These are phyloP conservation scores for Phycodurus eques DNA, from an alignment of 2,113 vertebrate genomes.

Conservation along the genomic window DNA sequence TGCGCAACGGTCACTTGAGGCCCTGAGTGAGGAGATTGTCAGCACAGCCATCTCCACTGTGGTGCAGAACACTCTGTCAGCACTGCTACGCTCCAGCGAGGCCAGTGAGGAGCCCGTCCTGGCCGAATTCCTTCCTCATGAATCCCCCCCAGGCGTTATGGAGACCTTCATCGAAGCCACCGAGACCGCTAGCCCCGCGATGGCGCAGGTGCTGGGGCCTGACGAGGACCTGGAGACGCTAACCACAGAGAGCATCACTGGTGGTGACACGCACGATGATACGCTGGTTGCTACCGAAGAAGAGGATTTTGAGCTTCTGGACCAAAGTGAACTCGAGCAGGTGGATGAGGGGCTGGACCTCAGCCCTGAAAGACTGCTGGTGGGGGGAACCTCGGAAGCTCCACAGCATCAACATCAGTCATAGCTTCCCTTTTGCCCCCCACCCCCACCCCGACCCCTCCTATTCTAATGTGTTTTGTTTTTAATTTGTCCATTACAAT, in stretches of 20 bases:
- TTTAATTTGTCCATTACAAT: conserved; percentile 48
- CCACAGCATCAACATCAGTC: conserved; percentile 58
- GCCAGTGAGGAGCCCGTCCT: conserved; percentile 69
- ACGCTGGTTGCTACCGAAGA: conserved; percentile 73
- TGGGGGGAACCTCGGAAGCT: conserved; percentile 21
- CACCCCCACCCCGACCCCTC: too few species aligned
- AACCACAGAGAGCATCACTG: conserved; percentile 4
- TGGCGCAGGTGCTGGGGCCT: conserved; percentile 16
- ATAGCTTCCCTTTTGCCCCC: conserved; percentile 52
- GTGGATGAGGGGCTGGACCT: conserved; percentile 81
- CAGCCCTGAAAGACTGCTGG: conserved; percentile 60
- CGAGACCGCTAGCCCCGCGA: conserved; percentile 6
- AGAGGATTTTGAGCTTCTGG: conserved; percentile 97
- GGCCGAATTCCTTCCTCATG: conserved; percentile 68
- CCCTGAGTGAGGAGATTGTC: conserved; percentile 84
- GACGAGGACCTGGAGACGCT: conserved; percentile 28
- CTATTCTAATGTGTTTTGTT: conserved; percentile 21
- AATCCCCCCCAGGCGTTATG: conserved; percentile 66
- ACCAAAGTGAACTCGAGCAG: conserved; percentile 97
- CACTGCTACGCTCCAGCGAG: conserved; percentile 78
- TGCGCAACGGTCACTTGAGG: conserved; percentile 74
- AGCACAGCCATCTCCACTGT: conserved; percentile 83
- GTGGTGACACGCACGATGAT: conserved; percentile 55
- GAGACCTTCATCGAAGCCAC: conserved; percentile 55
- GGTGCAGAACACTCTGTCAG: conserved; percentile 84